A percentile compares a stretch with the other conserved stretches of the same genome.
Conservation (phyloP, 2,888 invertebrate genomes). For the Erebia ligea region DNA sequence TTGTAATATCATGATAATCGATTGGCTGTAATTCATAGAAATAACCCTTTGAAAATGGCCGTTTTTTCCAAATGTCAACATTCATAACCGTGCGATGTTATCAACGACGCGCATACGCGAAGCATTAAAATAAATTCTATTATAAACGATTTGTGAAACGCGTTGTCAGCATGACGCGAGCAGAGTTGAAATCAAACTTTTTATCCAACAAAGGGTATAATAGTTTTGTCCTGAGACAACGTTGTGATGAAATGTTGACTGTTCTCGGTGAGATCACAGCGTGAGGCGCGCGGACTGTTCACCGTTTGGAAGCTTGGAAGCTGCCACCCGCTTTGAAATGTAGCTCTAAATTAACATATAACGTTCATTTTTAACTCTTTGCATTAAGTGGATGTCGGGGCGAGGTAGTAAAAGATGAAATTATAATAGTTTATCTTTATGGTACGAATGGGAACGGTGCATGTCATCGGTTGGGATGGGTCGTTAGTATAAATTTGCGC, state of each 20-base stretch:
- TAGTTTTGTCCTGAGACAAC: constrained; percentile 69
- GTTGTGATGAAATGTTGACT: constrained; percentile 68
- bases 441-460: constrained; percentile 51
- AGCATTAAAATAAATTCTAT: constrained; percentile 66
- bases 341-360: constrained; percentile 43
- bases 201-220: constrained; percentile 60
- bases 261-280: constrained; percentile 67
- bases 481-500: constrained; percentile 53
- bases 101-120: constrained; percentile 60
- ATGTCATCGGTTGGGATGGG: constrained; percentile 49
- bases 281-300: constrained; percentile 60
- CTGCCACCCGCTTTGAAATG: constrained; percentile 59
- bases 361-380: constrained; percentile 70
- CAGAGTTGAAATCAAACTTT: constrained; percentile 61
- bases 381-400: constrained; percentile 48
- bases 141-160: constrained; percentile 78
- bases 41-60: constrained; percentile 59
- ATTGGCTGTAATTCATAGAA: constrained; percentile 63
- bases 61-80: constrained; percentile 67
- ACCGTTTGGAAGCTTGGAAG: constrained; percentile 66
- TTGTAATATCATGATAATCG: constrained; percentile 64
- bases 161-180: constrained; percentile 79
- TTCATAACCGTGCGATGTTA: constrained; percentile 70
- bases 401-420: constrained; percentile 49
- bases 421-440: constrained; percentile 58